phyloP scores from a whole-genome alignment of 2,113 vertebrate species.

The Chunga burmeisteri region DNA sequence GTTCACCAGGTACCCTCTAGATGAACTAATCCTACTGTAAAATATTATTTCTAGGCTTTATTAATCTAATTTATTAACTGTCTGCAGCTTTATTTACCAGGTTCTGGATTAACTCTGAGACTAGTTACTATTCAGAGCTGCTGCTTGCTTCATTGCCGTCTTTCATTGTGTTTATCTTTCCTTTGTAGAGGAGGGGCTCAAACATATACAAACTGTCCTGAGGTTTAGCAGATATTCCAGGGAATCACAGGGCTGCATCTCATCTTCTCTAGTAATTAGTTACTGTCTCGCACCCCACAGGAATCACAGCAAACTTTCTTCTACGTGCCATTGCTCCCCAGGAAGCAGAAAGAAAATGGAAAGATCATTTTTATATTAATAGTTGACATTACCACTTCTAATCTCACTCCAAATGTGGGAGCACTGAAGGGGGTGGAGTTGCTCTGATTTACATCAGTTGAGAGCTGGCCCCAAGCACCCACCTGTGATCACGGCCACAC shows the following conservation, averaged over 20 bases:
- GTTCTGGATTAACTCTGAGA: conserved; percentile 41
- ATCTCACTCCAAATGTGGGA: background rate
- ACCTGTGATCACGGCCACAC: too few relatives aligned
- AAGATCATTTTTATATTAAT: background rate
- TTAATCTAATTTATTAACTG: conserved; percentile 82
- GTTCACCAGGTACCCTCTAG: conserved; percentile 76
- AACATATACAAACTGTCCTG: conserved; percentile 35
- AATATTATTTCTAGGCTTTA: conserved; percentile 89
- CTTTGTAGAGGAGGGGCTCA: conserved; percentile 1
- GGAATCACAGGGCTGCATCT: conserved; percentile 6
- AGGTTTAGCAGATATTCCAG: conserved; percentile 35
- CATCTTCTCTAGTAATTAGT: conserved; percentile 24
- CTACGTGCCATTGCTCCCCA: background rate
- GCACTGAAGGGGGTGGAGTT: background rate
- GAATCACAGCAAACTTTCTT: background rate
- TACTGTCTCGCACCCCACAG: background rate
- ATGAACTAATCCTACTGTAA: conserved; percentile 88
- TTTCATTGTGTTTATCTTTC: conserved; percentile 22
- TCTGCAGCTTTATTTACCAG: conserved; percentile 39
- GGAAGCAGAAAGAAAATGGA: background rate
- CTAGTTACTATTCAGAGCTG: conserved; percentile 34
- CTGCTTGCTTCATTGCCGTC: background rate
- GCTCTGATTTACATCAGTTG: background rate
- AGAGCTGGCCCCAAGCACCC: background rate
- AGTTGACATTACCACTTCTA: background rate